Conservation (phyloP, 2,113 vertebrate genomes). For the Tenebrosternarchus preto region DNA sequence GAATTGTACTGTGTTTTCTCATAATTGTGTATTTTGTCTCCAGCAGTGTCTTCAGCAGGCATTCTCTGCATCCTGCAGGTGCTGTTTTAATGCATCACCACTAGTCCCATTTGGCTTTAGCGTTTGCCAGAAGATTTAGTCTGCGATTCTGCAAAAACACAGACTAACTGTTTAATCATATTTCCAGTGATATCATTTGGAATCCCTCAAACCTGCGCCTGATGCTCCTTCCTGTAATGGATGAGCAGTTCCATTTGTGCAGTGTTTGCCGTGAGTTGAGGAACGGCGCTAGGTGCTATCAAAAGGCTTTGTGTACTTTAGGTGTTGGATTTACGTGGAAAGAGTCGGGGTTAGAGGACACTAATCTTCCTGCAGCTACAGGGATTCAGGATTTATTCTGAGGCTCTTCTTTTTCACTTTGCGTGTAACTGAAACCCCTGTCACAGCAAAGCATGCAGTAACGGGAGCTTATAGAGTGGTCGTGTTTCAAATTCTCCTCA, state of each 20-base stretch:
- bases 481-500: background rate
- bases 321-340: constrained; percentile 57
- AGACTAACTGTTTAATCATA: constrained; percentile 22
- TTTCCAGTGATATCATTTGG: constrained; percentile 20
- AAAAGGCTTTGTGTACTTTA: constrained; percentile 24
- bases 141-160: constrained; percentile 21
- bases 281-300: constrained; percentile 41
- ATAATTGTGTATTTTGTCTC: background rate
- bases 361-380: constrained; percentile 65
- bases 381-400: constrained; percentile 67
- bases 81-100: background rate
- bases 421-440: constrained; percentile 16
- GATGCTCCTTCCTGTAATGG: background rate
- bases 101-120: background rate
- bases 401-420: constrained; percentile 44
- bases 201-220: constrained; percentile 3
- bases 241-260: constrained; percentile 13
- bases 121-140: background rate
- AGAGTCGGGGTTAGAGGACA: constrained; percentile 56
- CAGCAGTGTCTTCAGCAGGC: background rate
- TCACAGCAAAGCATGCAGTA: background rate
- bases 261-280: constrained; percentile 12
- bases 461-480: background rate
- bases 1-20: background rate
- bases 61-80: background rate